Conservation (phyloP, 2,113 vertebrate genomes). For the Athene noctua region DNA sequence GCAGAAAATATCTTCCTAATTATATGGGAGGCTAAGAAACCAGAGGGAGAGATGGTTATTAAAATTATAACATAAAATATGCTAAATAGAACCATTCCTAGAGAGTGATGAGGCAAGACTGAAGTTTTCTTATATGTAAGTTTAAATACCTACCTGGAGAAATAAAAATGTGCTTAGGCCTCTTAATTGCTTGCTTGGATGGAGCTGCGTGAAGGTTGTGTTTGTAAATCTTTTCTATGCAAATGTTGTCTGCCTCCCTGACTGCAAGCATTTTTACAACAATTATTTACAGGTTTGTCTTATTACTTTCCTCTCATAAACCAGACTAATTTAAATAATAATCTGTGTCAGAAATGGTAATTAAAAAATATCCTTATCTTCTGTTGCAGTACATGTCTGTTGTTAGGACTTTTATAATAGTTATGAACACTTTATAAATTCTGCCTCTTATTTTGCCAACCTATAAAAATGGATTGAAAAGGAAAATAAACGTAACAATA, state of each 20-base stretch:
- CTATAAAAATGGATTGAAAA: conserved; percentile 52
- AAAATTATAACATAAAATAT: conserved; percentile 25
- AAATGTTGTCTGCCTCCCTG: conserved; percentile 57
- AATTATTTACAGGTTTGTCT: conserved; percentile 71
- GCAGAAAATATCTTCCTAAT: conserved; percentile 7
- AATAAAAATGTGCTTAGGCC: conserved; percentile 58
- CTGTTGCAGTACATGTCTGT: conserved; percentile 51
- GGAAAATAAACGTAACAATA: conserved; percentile 33
- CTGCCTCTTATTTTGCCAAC: conserved; percentile 45
- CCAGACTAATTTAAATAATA: conserved; percentile 67
- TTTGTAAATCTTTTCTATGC: conserved; percentile 57
- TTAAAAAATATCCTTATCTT: conserved; percentile 74
- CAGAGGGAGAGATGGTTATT: conserved; percentile 13
- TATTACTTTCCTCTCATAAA: conserved; percentile 67
- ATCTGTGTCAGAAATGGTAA: conserved; percentile 70
- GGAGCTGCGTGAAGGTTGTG: conserved; percentile 44
- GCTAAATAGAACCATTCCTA: conserved; percentile 52
- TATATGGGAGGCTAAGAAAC: conserved; percentile 27
- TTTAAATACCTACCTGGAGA: conserved; percentile 50
- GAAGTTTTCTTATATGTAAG: conserved; percentile 24
- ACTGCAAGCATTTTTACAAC: conserved; percentile 70
- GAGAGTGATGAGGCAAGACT: conserved; percentile 49
- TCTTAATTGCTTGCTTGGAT: conserved; percentile 69
- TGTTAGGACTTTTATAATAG: conserved; percentile 55
- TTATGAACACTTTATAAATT: conserved; percentile 64